A percentile compares a stretch with the other conserved stretches of the same genome.
Evolutionary conservation across 1,140 invertebrate species (phyloP).

Genomic region (Dufourea novaeangliae): DNA sequence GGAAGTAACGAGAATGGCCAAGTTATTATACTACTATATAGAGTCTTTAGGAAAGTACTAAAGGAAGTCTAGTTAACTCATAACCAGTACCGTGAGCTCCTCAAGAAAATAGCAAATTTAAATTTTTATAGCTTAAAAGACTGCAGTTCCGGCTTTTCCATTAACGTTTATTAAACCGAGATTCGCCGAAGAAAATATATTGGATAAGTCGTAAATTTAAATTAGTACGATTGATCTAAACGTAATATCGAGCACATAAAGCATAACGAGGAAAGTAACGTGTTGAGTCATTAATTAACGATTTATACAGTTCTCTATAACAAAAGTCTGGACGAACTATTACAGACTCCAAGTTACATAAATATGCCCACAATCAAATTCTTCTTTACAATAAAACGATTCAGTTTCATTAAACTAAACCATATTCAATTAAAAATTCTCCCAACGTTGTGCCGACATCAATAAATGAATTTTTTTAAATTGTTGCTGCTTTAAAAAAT

Average conservation of each 20-base stretch:
- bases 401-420: not conserved
- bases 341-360: not conserved
- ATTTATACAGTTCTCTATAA: not conserved
- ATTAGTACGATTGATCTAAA: not conserved
- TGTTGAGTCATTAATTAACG: not conserved
- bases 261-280: not conserved
- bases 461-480: not conserved
- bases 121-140: conserved; percentile 4
- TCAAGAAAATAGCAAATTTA: conserved; percentile 11
- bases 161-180: conserved; percentile 2
- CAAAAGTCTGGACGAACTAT: not conserved
- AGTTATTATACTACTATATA: not conserved
- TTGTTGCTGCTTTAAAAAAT: too few species aligned
- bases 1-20: not conserved
- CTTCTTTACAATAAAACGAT: not conserved
- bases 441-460: not conserved
- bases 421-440: not conserved
- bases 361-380: not conserved
- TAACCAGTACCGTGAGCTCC: not conserved
- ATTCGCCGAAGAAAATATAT: too few species aligned
- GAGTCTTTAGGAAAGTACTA: not conserved
- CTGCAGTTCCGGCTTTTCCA: not conserved
- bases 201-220: too few species aligned
- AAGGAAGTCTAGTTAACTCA: conserved; percentile 5
- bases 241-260: not conserved